Conservation (phyloP, 2,888 invertebrate genomes). For the Ligdia adustata region DNA sequence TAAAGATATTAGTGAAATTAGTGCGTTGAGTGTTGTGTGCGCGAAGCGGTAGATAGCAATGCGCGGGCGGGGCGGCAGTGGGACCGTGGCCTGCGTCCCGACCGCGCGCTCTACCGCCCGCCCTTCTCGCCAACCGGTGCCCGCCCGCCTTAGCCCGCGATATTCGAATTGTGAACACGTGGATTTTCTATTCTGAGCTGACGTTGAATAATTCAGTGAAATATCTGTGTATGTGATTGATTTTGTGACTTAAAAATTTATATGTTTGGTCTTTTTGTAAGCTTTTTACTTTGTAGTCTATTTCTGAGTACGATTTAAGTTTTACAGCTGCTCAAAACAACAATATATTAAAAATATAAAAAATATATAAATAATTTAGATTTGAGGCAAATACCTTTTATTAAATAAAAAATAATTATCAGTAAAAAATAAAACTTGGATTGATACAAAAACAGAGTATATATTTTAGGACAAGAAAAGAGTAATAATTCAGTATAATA, state of each 20-base stretch:
- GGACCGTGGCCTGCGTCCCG: conserved; percentile 62
- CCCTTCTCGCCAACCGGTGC: conserved; percentile 44
- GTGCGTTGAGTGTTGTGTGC: conserved; percentile 42
- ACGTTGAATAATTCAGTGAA: conserved; percentile 49
- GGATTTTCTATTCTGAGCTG: conserved; percentile 16
- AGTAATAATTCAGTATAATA: no score
- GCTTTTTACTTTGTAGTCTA: no score
- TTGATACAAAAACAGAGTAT: no score
- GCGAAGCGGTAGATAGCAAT: conserved; percentile 48
- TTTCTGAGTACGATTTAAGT: no score
- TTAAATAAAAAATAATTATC: no score
- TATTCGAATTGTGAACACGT: conserved; percentile 40
- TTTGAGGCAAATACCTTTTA: no score
- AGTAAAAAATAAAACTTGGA: no score
- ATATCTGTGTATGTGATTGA: conserved; percentile 42
- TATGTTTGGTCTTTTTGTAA: no score
- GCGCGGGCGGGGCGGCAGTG: conserved; percentile 62
- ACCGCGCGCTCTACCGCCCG: conserved; percentile 54
- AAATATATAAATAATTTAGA: no score
- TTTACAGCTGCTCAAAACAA: no score
- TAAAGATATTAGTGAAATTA: conserved; percentile 27
- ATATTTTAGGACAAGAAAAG: no score
- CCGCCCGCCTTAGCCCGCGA: conserved; percentile 40
- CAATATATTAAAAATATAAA: no score
- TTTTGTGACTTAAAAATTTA: conserved; percentile 32